Base-by-base conservation (phyloP, 2,888 invertebrate genomes). In the Lasiommata megera region DNA sequence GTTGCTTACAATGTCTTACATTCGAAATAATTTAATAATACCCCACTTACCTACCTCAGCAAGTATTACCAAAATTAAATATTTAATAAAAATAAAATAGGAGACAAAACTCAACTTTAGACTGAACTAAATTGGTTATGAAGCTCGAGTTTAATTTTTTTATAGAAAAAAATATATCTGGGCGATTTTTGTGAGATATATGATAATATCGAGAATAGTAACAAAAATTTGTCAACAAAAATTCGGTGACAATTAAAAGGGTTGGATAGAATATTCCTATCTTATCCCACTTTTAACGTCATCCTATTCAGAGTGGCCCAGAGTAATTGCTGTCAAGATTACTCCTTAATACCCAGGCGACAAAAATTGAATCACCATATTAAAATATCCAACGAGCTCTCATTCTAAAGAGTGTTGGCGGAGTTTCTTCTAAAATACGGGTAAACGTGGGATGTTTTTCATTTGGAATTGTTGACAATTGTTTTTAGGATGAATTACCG, bases 311-410 rank as follows among this genome's bases (percentile, higher is more conserved):
- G 29, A 16, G 36, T 48, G 36, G 48, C 17, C 12, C 3, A 23
- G 23, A 14, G 38, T 38, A 51, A 51, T 51, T 51, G 38, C 14
- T 38, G 28, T 36, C 28, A 16, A 23, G 50, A 51, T 51, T 51
- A 51, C 38, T 38, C 28, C 28, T 51, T 51, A 51, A 38, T 36
- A 18, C 38, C 3, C 16, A 14, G 37, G 28, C 38, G 37, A 38
- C 50, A 29, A 38, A 37, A 38, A 51, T 51, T 51, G 38, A 37
- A 38, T 51, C 28, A 51, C 50, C 50, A 51, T 38, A 38, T 28
- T 51, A 51, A 51, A 51, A 28, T 37, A 38, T 38, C 50, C 36
- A 37, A 37, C 36, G 18, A 48, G 36, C 36, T 5, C 16, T 14
- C n/a, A 7, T 23, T n/a, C 14, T 3, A 31, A 31, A 3, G 1